These are phyloP conservation scores for Eristalis intricaria DNA, from an alignment of 2,888 invertebrate species.

Conservation along the genomic window DNA sequence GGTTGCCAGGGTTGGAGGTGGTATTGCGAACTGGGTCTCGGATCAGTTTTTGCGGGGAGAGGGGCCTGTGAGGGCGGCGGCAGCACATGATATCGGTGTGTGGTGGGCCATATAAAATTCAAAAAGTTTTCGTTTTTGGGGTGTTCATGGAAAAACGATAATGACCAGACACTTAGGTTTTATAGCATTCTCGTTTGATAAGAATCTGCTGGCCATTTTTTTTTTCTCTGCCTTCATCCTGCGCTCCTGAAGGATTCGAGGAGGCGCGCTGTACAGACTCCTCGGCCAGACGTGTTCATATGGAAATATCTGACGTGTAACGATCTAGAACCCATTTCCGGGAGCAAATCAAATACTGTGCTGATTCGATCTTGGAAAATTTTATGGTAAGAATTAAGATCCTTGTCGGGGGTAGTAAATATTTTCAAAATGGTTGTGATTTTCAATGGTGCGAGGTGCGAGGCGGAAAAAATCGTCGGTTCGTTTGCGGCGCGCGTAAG, in stretches of 20 bases:
- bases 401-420: conserved; percentile 54
- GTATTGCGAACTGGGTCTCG: background rate
- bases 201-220: conserved; percentile 37
- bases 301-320: conserved; percentile 66
- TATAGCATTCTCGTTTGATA: conserved; percentile 66
- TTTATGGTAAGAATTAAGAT: conserved; percentile 59
- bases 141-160: conserved; percentile 71
- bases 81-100: conserved; percentile 33
- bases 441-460: conserved; percentile 1
- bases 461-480: background rate
- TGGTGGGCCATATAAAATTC: conserved; percentile 56
- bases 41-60: background rate
- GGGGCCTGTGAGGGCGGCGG: background rate
- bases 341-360: conserved; percentile 63
- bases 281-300: conserved; percentile 55
- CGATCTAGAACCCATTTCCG: conserved; percentile 66
- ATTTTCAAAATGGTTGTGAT: conserved; percentile 50
- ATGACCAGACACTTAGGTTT: conserved; percentile 69
- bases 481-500: background rate
- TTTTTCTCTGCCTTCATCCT: background rate
- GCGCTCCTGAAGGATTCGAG: conserved; percentile 14
- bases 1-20: conserved; percentile 39
- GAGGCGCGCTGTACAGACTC: background rate
- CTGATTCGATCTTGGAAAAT: conserved; percentile 60
- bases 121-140: conserved; percentile 50